phyloP scores from a whole-genome alignment of 2,113 vertebrate species.

The Osmerus eperlanus region DNA sequence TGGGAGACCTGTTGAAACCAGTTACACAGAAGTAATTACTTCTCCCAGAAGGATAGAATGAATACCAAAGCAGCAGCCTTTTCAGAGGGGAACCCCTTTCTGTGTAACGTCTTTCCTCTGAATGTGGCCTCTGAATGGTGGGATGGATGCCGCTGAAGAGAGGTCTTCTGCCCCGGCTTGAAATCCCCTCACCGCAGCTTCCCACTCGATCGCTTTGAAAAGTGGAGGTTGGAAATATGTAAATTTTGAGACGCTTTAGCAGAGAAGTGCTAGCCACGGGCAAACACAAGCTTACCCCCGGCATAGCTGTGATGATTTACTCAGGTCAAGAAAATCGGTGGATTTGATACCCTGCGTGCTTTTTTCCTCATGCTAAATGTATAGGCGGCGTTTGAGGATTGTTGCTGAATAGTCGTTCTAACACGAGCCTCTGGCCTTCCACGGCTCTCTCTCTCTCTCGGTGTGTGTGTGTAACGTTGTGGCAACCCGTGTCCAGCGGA shows the following conservation, averaged over 20 bases:
- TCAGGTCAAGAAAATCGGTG: constrained; percentile 14
- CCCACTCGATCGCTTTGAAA: not conserved
- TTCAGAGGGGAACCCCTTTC: constrained; percentile 30
- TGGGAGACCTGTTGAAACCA: constrained; percentile 38
- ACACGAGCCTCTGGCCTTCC: not conserved
- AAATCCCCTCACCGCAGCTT: not conserved
- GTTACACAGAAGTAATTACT: constrained; percentile 42
- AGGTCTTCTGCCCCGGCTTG: not conserved
- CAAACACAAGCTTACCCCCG: constrained; percentile 41
- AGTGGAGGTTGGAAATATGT: constrained; percentile 48
- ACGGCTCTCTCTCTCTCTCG: not conserved
- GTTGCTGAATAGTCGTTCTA: not conserved
- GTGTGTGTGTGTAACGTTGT: constrained; percentile 6
- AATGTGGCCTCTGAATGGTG: constrained; percentile 19
- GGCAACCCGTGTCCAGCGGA: constrained; percentile 72
- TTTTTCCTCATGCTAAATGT: no score
- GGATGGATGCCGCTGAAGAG: constrained; percentile 8
- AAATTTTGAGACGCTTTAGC: constrained; percentile 43
- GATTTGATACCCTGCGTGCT: not conserved
- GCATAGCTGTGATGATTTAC: constrained; percentile 51
- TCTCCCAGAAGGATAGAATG: constrained; percentile 38
- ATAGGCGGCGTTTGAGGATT: not conserved
- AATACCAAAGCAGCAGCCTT: constrained; percentile 47
- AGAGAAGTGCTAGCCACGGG: constrained; percentile 59
- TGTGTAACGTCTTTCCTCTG: constrained; percentile 2